Evolutionary conservation across 2,888 invertebrate species (phyloP), one percentile per base, ranked within the genome.

Genomic region (Eremobia ochroleuca): DNA sequence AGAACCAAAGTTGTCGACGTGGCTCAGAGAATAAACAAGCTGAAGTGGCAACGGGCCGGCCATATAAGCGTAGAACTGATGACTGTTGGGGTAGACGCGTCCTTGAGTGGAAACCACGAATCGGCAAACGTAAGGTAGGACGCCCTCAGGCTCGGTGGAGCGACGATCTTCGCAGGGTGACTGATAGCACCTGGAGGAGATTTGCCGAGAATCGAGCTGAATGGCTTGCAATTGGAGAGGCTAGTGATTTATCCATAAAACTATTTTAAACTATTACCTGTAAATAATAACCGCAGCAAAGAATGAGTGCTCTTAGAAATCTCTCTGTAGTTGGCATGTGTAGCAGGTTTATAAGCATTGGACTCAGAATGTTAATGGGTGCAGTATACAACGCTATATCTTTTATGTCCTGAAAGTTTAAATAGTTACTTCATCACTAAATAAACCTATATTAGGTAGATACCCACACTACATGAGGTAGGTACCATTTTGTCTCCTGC

Each of bases 231-330:
- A 25, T 52, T 52, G 9, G 52, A 25, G 9, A 52, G 52, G 52
- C 52, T 11, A 34, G 2, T 31, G 15, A 34, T 62, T 15, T 18
- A n/a, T n/a, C 21, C 2, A 46, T 46, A 59, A n/a, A 71, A 52
- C 2, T 5, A 34, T 40, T 49, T 18, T 46, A 59, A 55, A 5
- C 13, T 49, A 18, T 61, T 93, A 97, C 97, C 95, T 97, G 97
- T 85, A 97, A 94, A 92, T 97, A 98, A 92, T 97, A 97, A 90
- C 97, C 97, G 87, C 97, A 97, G 90, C 97, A 98, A 70, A 98
- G 91, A 75, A 97, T 97, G 73, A 97, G 93, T n/a, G 97, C 97
- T 82, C 98, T 95, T 77, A 98, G 93, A 91, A 98, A 97, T 88
- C 97, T 95, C 91, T 98, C 98, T 64, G 97, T 97, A 43, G 97